Conservation (phyloP, 2,888 invertebrate genomes). For the Sthenelais limicola region DNA sequence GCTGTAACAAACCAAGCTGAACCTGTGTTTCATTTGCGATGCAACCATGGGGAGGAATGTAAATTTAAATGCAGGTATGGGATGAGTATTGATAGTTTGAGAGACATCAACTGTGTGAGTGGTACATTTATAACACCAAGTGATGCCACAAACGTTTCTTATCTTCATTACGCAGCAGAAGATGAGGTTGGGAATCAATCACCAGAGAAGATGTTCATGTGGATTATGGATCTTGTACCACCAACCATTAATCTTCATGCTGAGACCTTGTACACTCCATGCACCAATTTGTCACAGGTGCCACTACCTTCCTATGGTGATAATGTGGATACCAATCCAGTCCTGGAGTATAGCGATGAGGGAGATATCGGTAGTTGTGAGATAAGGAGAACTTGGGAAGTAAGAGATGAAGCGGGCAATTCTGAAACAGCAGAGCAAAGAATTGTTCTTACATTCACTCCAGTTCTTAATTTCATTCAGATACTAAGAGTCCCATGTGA, state of each 20-base stretch:
- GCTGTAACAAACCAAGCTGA: not conserved
- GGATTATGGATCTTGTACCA: not conserved
- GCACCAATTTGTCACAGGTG: too few relatives aligned
- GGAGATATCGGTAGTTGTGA: not conserved
- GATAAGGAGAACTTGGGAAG: not conserved
- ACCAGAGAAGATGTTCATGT: not conserved
- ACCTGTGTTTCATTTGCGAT: too few relatives aligned
- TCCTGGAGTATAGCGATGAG: not conserved
- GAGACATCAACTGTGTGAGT: too few relatives aligned
- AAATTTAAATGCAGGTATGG: too few relatives aligned
- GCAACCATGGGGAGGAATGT: too few relatives aligned
- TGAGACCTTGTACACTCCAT: too few relatives aligned
- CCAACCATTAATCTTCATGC: too few relatives aligned
- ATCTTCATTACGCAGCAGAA: too few relatives aligned
- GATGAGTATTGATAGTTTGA: too few relatives aligned
- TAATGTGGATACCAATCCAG: not conserved
- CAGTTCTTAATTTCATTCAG: not conserved
- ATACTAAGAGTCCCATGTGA: not conserved
- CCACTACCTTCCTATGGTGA: too few relatives aligned
- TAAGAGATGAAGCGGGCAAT: not conserved
- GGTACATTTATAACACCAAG: too few relatives aligned
- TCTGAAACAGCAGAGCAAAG: not conserved
- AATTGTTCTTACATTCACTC: not conserved
- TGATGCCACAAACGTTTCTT: too few relatives aligned
- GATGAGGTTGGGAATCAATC: slow-evolving; percentile 15